phyloP scores from a whole-genome alignment of 2,888 invertebrate genomes.

The Rhodophaea formosa region DNA sequence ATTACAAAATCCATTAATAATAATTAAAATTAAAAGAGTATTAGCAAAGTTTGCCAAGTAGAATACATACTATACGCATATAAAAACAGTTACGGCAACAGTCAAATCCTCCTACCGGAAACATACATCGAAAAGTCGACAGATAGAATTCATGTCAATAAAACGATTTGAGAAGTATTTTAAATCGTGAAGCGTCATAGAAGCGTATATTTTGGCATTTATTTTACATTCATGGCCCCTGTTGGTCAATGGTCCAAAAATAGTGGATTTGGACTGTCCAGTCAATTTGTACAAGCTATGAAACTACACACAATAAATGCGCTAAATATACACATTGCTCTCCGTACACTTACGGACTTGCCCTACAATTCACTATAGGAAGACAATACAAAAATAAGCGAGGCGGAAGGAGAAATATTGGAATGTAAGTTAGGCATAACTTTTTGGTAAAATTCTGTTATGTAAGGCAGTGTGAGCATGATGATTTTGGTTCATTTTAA shows the following conservation, averaged over 20 bases:
- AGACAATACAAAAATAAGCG: conserved; percentile 51
- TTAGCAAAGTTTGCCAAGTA: conserved; percentile 67
- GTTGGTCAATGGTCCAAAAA: background rate
- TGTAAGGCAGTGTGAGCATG: conserved; percentile 21
- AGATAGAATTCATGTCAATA: conserved; percentile 21
- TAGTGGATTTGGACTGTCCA: background rate
- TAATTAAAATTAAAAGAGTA: conserved; percentile 67
- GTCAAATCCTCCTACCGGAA: conserved; percentile 2
- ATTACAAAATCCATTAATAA: conserved; percentile 77
- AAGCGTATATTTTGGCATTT: conserved; percentile 29
- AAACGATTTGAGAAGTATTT: conserved; percentile 1
- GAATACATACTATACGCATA: conserved; percentile 57
- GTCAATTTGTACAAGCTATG: background rate
- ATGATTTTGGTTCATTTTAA: conserved; percentile 49
- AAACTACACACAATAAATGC: conserved; percentile 26
- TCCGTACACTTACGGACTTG: conserved; percentile 27
- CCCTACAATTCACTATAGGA: conserved; percentile 57
- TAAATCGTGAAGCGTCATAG: conserved; percentile 10
- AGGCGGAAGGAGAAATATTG: conserved; percentile 45
- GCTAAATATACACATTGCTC: conserved; percentile 32
- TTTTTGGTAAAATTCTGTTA: conserved; percentile 51
- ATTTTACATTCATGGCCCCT: conserved; percentile 24
- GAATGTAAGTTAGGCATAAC: conserved; percentile 47
- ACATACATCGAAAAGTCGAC: conserved; percentile 22
- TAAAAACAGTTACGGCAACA: conserved; percentile 44